phyloP scores from a whole-genome alignment of 1,140 invertebrate species.

The Penaeus chinensis region DNA sequence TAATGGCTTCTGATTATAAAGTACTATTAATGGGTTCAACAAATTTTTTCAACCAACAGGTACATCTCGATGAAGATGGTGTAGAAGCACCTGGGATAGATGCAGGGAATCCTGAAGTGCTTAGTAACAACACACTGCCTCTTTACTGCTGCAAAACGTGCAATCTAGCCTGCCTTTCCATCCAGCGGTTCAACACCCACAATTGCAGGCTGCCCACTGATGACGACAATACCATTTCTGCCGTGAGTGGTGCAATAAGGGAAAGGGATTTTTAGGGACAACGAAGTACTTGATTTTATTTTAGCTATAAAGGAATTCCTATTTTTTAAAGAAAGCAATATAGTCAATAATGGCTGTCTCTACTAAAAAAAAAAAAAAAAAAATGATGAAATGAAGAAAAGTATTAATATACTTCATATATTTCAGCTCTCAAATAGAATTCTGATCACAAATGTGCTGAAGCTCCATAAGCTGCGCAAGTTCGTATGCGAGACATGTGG shows the following conservation, averaged over 20 bases:
- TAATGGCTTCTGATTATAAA: not conserved
- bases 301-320: not conserved
- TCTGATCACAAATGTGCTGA: constrained; percentile 59
- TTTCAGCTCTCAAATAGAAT: constrained; percentile 47
- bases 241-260: not conserved
- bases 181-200: constrained; percentile 58
- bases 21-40: not conserved
- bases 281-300: not conserved
- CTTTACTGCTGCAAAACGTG: constrained; percentile 61
- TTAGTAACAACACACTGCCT: constrained; percentile 52
- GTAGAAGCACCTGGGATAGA: constrained; percentile 20
- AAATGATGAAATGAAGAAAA: not conserved
- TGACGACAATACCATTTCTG: constrained; percentile 40
- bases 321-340: not conserved
- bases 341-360: not conserved
- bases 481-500: constrained; percentile 64
- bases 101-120: constrained; percentile 1
- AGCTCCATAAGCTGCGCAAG: constrained; percentile 62
- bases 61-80: constrained; percentile 49
- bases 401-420: not conserved
- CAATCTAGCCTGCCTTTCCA: constrained; percentile 51
- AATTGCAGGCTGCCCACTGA: constrained; percentile 51
- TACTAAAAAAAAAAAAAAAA: not conserved
- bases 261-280: too few relatives aligned
- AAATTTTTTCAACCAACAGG: constrained; percentile 5